Evolutionary conservation across 1,140 invertebrate species (phyloP).

Genomic region (Diachasma alloeum): DNA sequence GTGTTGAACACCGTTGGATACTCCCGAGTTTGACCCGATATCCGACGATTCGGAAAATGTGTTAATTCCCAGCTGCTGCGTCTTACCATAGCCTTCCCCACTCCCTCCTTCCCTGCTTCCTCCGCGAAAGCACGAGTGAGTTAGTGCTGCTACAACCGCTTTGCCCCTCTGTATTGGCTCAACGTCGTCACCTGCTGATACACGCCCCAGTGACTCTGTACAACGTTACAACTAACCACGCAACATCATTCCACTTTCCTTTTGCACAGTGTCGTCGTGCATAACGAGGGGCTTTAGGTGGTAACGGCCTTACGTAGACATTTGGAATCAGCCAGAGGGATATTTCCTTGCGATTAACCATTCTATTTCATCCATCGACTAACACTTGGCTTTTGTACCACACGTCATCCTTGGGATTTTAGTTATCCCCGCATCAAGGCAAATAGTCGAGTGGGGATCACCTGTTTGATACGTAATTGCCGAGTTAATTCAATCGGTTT

Average conservation of each 20-base stretch:
- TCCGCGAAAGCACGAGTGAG: background rate
- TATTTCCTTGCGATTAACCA: background rate
- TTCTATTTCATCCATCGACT: background rate
- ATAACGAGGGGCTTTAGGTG: background rate
- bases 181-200: conserved; percentile 40
- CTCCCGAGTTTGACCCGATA: background rate
- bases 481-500: background rate
- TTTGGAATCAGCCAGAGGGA: background rate
- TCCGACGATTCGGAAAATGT: conserved; percentile 43
- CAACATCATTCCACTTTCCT: background rate
- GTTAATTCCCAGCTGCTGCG: conserved; percentile 31
- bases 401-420: background rate
- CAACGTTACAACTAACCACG: background rate
- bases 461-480: background rate
- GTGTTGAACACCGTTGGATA: background rate
- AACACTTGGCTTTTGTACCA: background rate
- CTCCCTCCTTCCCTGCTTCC: background rate
- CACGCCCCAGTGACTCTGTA: conserved; percentile 35
- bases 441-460: background rate
- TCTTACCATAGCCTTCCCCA: background rate
- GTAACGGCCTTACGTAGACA: background rate
- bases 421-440: background rate
- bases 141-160: background rate
- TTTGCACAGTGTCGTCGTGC: background rate
- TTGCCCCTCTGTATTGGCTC: background rate